Conservation (phyloP, 2,113 vertebrate species). For the Thalassoma bifasciatum region DNA sequence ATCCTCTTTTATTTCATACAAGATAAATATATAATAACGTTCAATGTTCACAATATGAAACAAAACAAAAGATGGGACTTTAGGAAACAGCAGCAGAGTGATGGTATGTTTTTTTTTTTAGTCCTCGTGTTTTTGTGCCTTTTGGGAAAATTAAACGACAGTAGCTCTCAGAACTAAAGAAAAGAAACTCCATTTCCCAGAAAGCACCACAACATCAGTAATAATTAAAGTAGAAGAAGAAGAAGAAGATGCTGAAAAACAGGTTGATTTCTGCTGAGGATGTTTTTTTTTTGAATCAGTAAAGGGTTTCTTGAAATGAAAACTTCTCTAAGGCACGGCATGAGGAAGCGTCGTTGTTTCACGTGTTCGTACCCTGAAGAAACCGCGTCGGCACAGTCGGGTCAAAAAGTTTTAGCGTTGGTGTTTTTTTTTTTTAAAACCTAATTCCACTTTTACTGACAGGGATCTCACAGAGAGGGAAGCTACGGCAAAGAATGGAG, state of each 20-base stretch:
- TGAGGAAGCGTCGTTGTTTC: neutral
- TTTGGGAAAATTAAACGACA: neutral
- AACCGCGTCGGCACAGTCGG: neutral
- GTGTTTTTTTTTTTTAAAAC: neutral
- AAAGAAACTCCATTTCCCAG: slow-evolving; percentile 15
- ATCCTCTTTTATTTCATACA: neutral
- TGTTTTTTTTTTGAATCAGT: neutral
- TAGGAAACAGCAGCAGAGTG: slow-evolving; percentile 2
- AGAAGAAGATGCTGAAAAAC: neutral
- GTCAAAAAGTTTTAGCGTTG: neutral
- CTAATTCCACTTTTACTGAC: neutral
- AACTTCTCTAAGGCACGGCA: slow-evolving; percentile 44
- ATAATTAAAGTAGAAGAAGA: neutral
- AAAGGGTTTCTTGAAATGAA: neutral
- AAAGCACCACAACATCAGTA: neutral
- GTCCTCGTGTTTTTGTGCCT: neutral
- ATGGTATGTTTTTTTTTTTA: neutral
- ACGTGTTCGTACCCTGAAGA: slow-evolving; percentile 7
- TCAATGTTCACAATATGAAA: neutral
- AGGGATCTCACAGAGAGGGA: no score
- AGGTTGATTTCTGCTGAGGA: neutral
- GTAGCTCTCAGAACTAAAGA: neutral
- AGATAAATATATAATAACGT: neutral
- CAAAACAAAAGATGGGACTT: neutral
- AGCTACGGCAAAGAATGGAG: no score